Evolutionary conservation across 2,113 vertebrate genomes (phyloP).

Genomic region (Cynoglossus semilaevis): DNA sequence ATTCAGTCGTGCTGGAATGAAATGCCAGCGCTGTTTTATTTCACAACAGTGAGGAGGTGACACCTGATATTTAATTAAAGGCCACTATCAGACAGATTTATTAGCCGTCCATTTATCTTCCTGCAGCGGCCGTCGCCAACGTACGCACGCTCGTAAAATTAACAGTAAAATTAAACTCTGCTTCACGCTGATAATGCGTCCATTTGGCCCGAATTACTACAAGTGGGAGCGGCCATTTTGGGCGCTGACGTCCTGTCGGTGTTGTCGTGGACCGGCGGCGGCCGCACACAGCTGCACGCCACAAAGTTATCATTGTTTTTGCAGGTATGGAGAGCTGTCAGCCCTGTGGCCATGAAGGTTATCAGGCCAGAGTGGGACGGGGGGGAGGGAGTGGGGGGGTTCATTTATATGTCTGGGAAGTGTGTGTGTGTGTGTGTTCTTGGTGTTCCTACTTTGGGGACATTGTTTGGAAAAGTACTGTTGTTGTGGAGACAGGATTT

Average conservation of each 20-base stretch:
- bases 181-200: constrained; percentile 17
- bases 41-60: constrained; percentile 21
- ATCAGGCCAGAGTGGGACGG: constrained; percentile 60
- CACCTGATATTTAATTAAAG: constrained; percentile 53
- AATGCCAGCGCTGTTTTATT: constrained; percentile 22
- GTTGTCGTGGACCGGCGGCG: constrained; percentile 28
- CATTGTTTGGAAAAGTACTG: too few relatives aligned
- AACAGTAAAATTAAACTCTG: constrained; percentile 33
- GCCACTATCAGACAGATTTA: constrained; percentile 38
- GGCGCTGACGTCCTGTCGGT: constrained; percentile 14
- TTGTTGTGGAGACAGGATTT: too few relatives aligned
- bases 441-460: too few relatives aligned
- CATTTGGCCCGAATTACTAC: constrained; percentile 31
- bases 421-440: constrained; percentile 33
- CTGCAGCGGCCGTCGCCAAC: constrained; percentile 19
- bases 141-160: constrained; percentile 14
- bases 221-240: constrained; percentile 18
- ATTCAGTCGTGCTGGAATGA: neutral
- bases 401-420: constrained; percentile 20
- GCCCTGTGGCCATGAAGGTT: constrained; percentile 71
- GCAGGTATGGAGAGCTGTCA: constrained; percentile 52
- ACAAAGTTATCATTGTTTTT: constrained; percentile 66
- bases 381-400: constrained; percentile 41
- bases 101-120: constrained; percentile 40
- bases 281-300: constrained; percentile 7